Evolutionary conservation across 2,888 invertebrate genomes (phyloP).

Genomic region (Dascillus cervinus): DNA sequence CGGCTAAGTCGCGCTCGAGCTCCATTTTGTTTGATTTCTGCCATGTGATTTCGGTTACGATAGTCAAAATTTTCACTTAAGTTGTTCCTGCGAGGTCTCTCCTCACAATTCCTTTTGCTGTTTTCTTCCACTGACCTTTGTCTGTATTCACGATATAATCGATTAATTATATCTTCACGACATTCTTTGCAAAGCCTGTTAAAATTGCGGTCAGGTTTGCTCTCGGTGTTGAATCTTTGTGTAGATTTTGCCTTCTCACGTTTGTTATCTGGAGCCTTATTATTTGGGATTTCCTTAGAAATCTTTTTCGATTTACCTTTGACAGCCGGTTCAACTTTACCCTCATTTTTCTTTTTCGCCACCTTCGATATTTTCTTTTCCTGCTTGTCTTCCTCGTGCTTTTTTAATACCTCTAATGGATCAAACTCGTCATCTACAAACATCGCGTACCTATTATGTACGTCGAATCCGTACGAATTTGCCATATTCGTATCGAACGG

Average conservation of each 20-base stretch:
- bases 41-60: slow-evolving; percentile 42
- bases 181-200: slow-evolving; percentile 52
- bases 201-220: slow-evolving; percentile 47
- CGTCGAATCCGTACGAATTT: slow-evolving; percentile 83
- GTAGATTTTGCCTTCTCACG: slow-evolving; percentile 38
- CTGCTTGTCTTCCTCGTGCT: slow-evolving; percentile 73
- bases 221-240: slow-evolving; percentile 42
- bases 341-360: slow-evolving; percentile 73
- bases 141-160: slow-evolving; percentile 56
- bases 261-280: slow-evolving; percentile 55
- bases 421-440: slow-evolving; percentile 80
- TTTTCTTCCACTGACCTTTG: slow-evolving; percentile 38
- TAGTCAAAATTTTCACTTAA: slow-evolving; percentile 40
- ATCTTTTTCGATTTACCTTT: slow-evolving; percentile 56
- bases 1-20: slow-evolving; percentile 45
- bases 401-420: slow-evolving; percentile 74
- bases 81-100: slow-evolving; percentile 29
- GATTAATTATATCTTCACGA: slow-evolving; percentile 66
- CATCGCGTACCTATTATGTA: slow-evolving; percentile 78
- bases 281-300: slow-evolving; percentile 54
- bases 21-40: slow-evolving; percentile 38
- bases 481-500: slow-evolving; percentile 56
- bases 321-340: slow-evolving; percentile 47
- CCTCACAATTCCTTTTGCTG: slow-evolving; percentile 32
- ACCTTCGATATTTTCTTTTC: slow-evolving; percentile 75